Evolutionary conservation across 2,888 invertebrate species (phyloP).

Genomic region (Oligia latruncula): DNA sequence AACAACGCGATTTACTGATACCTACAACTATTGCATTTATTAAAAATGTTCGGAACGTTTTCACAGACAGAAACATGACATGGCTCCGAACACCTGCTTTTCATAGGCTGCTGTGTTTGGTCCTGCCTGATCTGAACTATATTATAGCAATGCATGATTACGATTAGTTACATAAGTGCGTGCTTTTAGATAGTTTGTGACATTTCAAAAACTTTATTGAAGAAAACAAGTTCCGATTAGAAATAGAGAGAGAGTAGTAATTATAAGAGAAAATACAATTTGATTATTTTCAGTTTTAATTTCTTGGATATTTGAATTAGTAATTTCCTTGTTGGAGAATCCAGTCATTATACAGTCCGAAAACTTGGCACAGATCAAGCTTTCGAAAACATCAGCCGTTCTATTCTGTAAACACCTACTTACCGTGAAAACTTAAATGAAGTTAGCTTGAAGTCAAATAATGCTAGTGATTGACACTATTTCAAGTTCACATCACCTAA

Average conservation of each 20-base stretch:
- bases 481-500: not conserved
- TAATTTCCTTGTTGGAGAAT: not conserved
- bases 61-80: slow-evolving; percentile 29
- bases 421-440: not conserved
- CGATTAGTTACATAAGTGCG: not conserved
- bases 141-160: not conserved
- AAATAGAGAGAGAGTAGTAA: not conserved
- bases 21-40: slow-evolving; percentile 34
- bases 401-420: not conserved
- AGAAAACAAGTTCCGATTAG: not conserved
- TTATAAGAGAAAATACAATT: not conserved
- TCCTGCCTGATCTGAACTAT: not conserved
- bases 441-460: not conserved
- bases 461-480: not conserved
- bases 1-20: slow-evolving; percentile 59
- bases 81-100: slow-evolving; percentile 1
- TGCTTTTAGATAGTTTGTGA: not conserved
- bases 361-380: not conserved
- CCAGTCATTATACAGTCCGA: not conserved
- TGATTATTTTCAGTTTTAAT: not conserved
- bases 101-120: slow-evolving; percentile 9
- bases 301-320: not conserved
- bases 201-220: not conserved
- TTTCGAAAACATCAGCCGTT: not conserved
- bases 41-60: slow-evolving; percentile 36